phyloP scores from a whole-genome alignment of 2,113 vertebrate species.

The Chrysemys picta region DNA sequence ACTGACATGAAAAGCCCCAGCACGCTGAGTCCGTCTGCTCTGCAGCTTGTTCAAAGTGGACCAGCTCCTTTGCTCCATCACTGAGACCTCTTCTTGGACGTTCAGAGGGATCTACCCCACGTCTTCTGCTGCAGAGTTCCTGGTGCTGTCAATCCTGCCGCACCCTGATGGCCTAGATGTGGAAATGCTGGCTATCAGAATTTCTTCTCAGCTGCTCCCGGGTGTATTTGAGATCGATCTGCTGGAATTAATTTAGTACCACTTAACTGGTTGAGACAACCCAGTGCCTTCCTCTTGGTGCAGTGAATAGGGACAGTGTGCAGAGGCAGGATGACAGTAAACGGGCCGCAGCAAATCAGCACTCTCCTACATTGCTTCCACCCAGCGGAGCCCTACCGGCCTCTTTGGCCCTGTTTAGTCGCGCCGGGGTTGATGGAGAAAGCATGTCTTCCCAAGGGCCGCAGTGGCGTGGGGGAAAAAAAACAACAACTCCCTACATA shows the following conservation, averaged over 20 bases:
- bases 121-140: not conserved
- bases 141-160: not conserved
- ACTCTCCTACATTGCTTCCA: not conserved
- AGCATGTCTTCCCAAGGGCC: not conserved
- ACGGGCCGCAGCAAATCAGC: not conserved
- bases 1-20: not conserved
- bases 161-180: accelerated
- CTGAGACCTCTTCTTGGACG: not conserved
- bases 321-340: not conserved
- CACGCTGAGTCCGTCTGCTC: not conserved
- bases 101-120: not conserved
- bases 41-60: not conserved
- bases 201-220: not conserved
- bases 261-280: conserved; percentile 3
- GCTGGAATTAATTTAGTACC: conserved; percentile 40
- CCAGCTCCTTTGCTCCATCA: not conserved
- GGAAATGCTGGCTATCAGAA: accelerated
- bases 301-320: accelerated
- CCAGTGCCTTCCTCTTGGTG: not conserved
- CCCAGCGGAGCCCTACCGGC: not conserved
- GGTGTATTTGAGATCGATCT: accelerated
- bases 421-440: not conserved
- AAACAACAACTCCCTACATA: too few species aligned
- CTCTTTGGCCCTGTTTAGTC: not conserved
- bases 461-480: too few species aligned